These are phyloP conservation scores for Pygoscelis adeliae DNA, from an alignment of 2,113 vertebrate genomes.

Conservation along the genomic window DNA sequence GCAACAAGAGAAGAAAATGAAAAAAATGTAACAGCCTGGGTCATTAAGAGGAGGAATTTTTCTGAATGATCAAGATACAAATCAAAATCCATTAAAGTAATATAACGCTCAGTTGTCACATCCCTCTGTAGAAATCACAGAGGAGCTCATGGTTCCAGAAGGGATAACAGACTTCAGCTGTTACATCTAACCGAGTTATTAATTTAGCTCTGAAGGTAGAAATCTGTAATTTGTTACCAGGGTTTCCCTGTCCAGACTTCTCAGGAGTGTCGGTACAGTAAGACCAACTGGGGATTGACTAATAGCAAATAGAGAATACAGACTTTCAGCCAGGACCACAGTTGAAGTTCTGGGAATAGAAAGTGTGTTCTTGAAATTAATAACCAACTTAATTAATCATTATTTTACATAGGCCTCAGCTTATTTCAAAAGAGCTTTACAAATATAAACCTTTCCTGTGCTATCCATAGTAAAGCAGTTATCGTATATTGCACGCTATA, in stretches of 20 bases:
- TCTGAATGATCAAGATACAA: neutral
- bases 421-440: neutral
- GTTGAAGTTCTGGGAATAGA: neutral
- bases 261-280: neutral
- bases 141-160: neutral
- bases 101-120: neutral
- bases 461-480: neutral
- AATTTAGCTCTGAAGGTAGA: neutral
- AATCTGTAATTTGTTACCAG: neutral
- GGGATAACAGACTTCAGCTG: neutral
- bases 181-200: neutral
- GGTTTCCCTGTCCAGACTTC: neutral
- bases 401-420: neutral
- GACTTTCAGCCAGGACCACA: neutral
- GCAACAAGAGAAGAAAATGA: neutral
- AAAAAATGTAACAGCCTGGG: neutral
- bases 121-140: neutral
- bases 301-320: neutral
- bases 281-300: neutral
- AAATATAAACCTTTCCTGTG: neutral
- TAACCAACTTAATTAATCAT: neutral
- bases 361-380: neutral
- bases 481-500: neutral
- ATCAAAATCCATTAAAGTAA: neutral
- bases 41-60: neutral